Conservation (phyloP, 2,113 vertebrate species). For the Datnioides undecimradiatus region DNA sequence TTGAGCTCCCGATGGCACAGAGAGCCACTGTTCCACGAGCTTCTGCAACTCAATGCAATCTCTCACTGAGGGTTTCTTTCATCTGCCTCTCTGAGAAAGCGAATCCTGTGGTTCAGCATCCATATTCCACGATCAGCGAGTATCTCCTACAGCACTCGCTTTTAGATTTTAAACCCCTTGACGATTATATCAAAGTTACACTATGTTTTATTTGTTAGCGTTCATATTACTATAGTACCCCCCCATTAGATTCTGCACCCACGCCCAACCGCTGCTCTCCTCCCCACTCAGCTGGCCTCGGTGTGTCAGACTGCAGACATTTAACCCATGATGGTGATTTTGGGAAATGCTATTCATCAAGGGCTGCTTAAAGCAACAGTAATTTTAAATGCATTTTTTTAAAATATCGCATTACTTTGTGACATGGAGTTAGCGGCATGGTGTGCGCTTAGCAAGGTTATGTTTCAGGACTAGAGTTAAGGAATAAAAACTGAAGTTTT, state of each 20-base stretch:
- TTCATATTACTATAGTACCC: not conserved
- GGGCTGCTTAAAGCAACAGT: not conserved
- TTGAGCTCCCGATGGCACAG: not conserved
- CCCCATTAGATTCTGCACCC: not conserved
- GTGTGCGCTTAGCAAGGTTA: not conserved
- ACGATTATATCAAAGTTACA: conserved; percentile 5
- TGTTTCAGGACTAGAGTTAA: not conserved
- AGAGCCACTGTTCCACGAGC: not conserved
- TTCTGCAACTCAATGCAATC: conserved; percentile 1
- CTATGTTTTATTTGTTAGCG: not conserved
- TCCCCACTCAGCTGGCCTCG: no score
- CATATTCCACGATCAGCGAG: not conserved
- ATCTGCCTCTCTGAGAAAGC: conserved; percentile 7
- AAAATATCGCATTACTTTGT: not conserved
- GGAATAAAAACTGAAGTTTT: not conserved
- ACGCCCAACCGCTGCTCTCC: not conserved
- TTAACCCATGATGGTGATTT: not conserved
- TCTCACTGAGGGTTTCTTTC: conserved; percentile 1
- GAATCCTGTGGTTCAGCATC: conserved; percentile 2
- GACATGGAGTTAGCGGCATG: not conserved
- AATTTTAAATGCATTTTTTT: not conserved
- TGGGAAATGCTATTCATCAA: not conserved
- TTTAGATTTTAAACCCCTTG: not conserved
- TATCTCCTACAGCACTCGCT: not conserved
- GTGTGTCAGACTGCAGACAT: not conserved